A percentile compares a stretch with the other conserved stretches of the same genome.
Conservation (phyloP, 2,113 vertebrate genomes). For the Spheniscus mendiculus region DNA sequence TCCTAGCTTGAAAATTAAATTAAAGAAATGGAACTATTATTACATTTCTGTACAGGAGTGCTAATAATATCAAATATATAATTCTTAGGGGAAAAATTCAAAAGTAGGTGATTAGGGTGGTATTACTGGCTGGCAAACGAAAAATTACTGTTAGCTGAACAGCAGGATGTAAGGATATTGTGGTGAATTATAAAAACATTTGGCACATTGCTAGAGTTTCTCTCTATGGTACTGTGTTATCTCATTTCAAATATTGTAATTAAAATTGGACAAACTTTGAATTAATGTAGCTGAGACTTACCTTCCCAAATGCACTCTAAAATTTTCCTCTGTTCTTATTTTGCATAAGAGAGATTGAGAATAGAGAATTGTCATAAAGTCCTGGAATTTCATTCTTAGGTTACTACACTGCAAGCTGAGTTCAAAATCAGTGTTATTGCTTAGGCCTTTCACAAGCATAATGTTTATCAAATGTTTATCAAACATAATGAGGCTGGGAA, state of each 20-base stretch:
- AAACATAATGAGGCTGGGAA: neutral
- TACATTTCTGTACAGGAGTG: neutral
- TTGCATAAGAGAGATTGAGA: neutral
- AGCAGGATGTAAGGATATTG: constrained; percentile 39
- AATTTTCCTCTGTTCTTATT: neutral
- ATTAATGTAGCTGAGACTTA: neutral
- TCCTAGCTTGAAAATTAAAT: constrained; percentile 54
- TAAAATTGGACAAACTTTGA: constrained; percentile 40
- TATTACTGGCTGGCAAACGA: constrained; percentile 29
- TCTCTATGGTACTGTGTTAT: constrained; percentile 16
- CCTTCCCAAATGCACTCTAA: neutral
- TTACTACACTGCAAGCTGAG: neutral
- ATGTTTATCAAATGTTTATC: neutral
- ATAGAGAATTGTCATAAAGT: neutral
- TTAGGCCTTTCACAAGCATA: neutral
- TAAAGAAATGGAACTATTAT: constrained; percentile 33
- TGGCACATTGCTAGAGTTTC: constrained; percentile 2
- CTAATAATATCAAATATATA: constrained; percentile 40
- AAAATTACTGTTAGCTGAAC: constrained; percentile 48
- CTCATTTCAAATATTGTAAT: constrained; percentile 55
- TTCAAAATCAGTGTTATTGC: neutral
- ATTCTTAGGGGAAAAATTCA: constrained; percentile 44
- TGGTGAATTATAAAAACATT: constrained; percentile 51
- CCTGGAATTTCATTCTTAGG: neutral
- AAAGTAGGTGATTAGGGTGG: constrained; percentile 32